Evolutionary conservation across 2,888 invertebrate species (phyloP).

Genomic region (Leistus spinibarbis): DNA sequence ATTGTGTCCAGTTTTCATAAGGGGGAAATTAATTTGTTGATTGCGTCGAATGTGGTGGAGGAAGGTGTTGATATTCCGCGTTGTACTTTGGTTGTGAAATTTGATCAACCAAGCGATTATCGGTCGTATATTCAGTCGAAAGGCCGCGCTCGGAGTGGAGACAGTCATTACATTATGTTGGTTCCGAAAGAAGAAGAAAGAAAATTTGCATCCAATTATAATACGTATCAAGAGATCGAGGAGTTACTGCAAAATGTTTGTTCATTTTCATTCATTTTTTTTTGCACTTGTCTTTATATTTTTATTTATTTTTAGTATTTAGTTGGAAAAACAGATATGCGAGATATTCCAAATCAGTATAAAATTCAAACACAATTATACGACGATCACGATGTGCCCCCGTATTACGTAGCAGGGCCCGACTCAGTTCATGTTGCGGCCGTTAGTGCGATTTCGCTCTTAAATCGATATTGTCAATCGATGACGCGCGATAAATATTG

Average conservation of each 20-base stretch:
- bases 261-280: slow-evolving; percentile 22
- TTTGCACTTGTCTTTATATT: neutral
- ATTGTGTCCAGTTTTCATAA: slow-evolving; percentile 63
- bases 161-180: slow-evolving; percentile 68
- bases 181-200: slow-evolving; percentile 52
- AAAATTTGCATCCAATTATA: slow-evolving; percentile 54
- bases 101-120: slow-evolving; percentile 73
- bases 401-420: slow-evolving; percentile 58
- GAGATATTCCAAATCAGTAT: slow-evolving; percentile 60
- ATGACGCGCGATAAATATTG: slow-evolving; percentile 72
- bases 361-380: slow-evolving; percentile 64
- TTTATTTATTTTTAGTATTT: slow-evolving; percentile 58
- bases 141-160: slow-evolving; percentile 77
- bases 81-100: slow-evolving; percentile 80
- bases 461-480: slow-evolving; percentile 80
- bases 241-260: slow-evolving; percentile 59
- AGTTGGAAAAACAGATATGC: slow-evolving; percentile 62
- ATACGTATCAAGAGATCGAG: slow-evolving; percentile 58
- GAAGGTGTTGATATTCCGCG: slow-evolving; percentile 87
- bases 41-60: slow-evolving; percentile 83
- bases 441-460: slow-evolving; percentile 67
- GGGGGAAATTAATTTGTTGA: slow-evolving; percentile 67
- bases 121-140: slow-evolving; percentile 89
- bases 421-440: slow-evolving; percentile 61
- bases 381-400: slow-evolving; percentile 58